Evolutionary conservation across 1,140 invertebrate genomes (phyloP).

Genomic region (Paraescarpia echinospica): DNA sequence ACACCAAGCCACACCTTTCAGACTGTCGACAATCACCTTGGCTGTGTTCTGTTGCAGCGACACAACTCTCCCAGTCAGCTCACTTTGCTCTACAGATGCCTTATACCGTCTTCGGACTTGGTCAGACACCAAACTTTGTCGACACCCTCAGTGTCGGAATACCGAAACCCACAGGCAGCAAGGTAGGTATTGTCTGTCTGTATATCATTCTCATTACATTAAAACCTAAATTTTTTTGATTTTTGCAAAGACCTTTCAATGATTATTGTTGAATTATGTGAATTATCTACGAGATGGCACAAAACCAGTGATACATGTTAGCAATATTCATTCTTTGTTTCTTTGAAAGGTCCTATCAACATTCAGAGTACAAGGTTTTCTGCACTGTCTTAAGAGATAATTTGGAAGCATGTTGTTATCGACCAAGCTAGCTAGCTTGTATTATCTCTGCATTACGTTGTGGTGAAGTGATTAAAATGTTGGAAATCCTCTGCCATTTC

Average conservation of each 20-base stretch:
- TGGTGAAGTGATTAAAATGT: too few relatives aligned
- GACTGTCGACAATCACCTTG: neutral
- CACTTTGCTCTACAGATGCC: conserved; percentile 90
- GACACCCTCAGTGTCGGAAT: conserved; percentile 85
- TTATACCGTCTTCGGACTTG: conserved; percentile 92
- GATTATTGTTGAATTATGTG: too few relatives aligned
- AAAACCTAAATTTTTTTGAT: too few relatives aligned
- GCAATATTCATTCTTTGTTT: too few relatives aligned
- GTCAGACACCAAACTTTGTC: conserved; percentile 95
- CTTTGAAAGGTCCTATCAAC: neutral
- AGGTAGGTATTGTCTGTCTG: neutral
- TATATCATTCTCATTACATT: neutral
- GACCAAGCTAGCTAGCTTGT: too few relatives aligned
- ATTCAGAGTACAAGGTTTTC: neutral
- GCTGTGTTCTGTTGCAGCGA: conserved; percentile 39
- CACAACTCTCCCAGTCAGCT: conserved; percentile 89
- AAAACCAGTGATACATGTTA: too few relatives aligned
- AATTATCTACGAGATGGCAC: too few relatives aligned
- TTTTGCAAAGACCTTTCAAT: too few relatives aligned
- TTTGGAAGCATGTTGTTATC: too few relatives aligned
- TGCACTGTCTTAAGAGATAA: neutral
- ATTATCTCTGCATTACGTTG: too few relatives aligned
- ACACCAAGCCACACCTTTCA: neutral
- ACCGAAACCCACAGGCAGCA: conserved; percentile 51
- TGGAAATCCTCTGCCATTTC: too few relatives aligned